Evolutionary conservation across 2,888 invertebrate species (phyloP), one percentile per base, ranked within the genome.

Genomic region (Frankliniella intonsa): DNA sequence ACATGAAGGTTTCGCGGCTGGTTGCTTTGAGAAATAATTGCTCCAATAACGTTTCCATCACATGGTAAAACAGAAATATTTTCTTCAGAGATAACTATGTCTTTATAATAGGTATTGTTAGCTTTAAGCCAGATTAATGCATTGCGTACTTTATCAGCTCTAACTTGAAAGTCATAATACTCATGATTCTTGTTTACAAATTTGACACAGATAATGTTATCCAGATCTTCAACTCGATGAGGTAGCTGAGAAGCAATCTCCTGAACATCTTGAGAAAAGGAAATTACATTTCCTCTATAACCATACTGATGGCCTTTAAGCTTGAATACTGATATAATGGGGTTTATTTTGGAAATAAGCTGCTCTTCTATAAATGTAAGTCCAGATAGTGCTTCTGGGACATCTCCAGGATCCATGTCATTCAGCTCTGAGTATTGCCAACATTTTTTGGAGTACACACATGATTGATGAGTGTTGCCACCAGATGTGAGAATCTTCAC

Each of bases 251-350:
- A 17, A 17, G 83, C 82, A 81, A 83, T 69, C 27, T 62, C 12
- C 17, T 22, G 55, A 3, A 83, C 80, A 25, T 83, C 50, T 62
- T 83, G 82, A 14, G 82, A 82, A 62, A 83, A 83, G n/a, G 82
- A 82, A n/a, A 83, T 82, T 7, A 82, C 76, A 19, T 82, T 80
- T 3, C 82, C 82, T 50, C 79, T 82, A 51, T 82, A 82, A n/a
- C 81, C 81, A 25, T 50, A 82, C 19, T 83, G 83, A 50, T 82
- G 82, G 9, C 83, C 83, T 50, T 81, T 83, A 5, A 83, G 55
- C 49, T 62, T 50, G 38, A 38, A 82, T 14, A 83, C 82, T 49
- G 81, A 81, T 17, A 83, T 50, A 27, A 83, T 81, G 12, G 83
- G 83, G 76, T 82, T 82, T 7, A 83, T 50, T 9, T 81, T 49